A percentile compares a stretch with the other conserved stretches of the same genome.
Evolutionary conservation across 2,888 invertebrate genomes (phyloP).

Genomic region (Druceiella hillmani): DNA sequence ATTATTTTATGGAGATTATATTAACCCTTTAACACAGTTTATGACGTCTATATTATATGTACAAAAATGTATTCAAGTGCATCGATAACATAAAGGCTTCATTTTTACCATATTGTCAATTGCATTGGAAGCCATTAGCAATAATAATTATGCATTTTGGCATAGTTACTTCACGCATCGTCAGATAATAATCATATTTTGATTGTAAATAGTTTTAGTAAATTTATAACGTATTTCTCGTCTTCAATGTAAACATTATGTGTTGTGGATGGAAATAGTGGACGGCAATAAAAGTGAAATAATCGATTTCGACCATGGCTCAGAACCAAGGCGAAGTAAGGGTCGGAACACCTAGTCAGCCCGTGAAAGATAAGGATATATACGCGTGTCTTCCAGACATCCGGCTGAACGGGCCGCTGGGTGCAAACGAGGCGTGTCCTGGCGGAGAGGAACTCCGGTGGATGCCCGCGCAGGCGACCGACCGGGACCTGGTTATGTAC

Average conservation of each 20-base stretch:
- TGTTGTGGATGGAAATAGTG: constrained; percentile 36
- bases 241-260: constrained; percentile 34
- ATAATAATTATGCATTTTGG: constrained; percentile 51
- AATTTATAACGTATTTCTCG: constrained; percentile 29
- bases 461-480: constrained; percentile 89
- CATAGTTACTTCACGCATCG: constrained; percentile 34
- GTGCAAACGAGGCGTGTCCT: constrained; percentile 44
- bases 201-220: constrained; percentile 27
- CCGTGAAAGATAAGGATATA: constrained; percentile 49
- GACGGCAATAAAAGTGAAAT: constrained; percentile 27
- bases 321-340: constrained; percentile 52
- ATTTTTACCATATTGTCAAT: too few relatives aligned
- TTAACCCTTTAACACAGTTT: too few relatives aligned
- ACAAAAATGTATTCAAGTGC: too few relatives aligned
- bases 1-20: too few relatives aligned
- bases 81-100: too few relatives aligned
- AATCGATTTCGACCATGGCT: constrained; percentile 40
- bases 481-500: constrained; percentile 96
- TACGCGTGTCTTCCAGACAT: constrained; percentile 54
- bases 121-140: constrained; percentile 54
- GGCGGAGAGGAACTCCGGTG: constrained; percentile 86
- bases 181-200: constrained; percentile 34
- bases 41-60: too few relatives aligned
- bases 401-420: constrained; percentile 46
- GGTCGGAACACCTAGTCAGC: constrained; percentile 49